These are phyloP conservation scores for Centruroides sculpturatus DNA, from an alignment of 1,140 invertebrate species.

Conservation along the genomic window DNA sequence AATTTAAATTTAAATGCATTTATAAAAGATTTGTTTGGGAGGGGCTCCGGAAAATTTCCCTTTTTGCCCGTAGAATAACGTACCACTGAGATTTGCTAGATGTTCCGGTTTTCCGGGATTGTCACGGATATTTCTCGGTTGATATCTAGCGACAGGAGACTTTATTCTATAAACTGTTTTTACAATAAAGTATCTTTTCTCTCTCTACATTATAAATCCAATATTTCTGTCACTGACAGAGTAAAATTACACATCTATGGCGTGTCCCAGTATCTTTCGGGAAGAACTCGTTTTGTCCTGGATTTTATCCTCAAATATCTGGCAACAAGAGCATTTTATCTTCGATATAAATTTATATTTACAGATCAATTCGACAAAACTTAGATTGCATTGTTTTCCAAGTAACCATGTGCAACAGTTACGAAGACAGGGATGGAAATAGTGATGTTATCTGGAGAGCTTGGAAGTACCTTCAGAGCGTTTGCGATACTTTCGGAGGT, in stretches of 20 bases:
- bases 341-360: not conserved
- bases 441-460: conserved; percentile 8
- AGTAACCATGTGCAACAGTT: conserved; percentile 1
- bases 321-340: not conserved
- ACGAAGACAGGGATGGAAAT: not conserved
- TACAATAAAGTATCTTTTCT: too few species aligned
- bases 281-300: too few species aligned
- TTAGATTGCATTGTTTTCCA: conserved; percentile 11
- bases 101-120: not conserved
- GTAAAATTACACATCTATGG: too few species aligned
- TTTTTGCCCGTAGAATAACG: not conserved
- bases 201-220: not conserved
- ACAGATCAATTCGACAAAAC: conserved; percentile 1
- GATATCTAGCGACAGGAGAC: too few species aligned
- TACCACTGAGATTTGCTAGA: not conserved
- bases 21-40: too few species aligned
- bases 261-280: too few species aligned
- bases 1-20: too few species aligned
- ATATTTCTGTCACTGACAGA: not conserved
- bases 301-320: too few species aligned
- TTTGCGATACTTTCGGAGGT: conserved; percentile 13
- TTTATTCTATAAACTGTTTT: not conserved
- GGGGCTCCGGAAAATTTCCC: too few species aligned
- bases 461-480: conserved; percentile 10
- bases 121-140: not conserved